phyloP scores from a whole-genome alignment of 1,140 invertebrate genomes.

The Temnothorax nylanderi region DNA sequence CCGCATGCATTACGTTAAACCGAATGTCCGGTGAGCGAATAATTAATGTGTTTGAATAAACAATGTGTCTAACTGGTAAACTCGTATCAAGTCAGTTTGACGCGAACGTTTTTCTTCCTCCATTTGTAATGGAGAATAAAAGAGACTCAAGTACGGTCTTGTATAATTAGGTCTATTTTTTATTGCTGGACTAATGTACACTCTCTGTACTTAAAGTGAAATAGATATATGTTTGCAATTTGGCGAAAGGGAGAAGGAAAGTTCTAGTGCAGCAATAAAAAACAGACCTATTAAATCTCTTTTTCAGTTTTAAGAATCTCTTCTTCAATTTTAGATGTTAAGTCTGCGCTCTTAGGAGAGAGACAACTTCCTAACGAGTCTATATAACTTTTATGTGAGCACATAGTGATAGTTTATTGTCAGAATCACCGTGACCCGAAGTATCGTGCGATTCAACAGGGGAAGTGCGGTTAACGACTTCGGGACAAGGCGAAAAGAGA shows the following conservation, averaged over 20 bases:
- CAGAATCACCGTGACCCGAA: not conserved
- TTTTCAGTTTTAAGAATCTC: not conserved
- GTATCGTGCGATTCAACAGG: not conserved
- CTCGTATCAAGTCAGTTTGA: not conserved
- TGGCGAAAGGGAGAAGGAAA: too few relatives aligned
- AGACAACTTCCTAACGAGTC: not conserved
- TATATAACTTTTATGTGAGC: not conserved
- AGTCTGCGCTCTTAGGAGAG: not conserved
- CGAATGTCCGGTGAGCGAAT: not conserved
- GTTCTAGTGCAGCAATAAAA: too few relatives aligned
- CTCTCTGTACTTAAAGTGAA: too few relatives aligned
- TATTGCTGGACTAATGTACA: too few relatives aligned
- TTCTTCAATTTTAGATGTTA: not conserved
- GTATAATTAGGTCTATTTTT: not conserved
- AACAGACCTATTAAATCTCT: not conserved
- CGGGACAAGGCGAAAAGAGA: not conserved
- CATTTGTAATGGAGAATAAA: not conserved
- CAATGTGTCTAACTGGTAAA: not conserved
- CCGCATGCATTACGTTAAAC: not conserved
- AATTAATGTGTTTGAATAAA: not conserved
- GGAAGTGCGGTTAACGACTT: conserved; percentile 28
- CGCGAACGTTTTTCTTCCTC: not conserved
- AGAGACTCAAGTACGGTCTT: not conserved
- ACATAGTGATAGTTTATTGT: not conserved
- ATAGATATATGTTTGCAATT: too few relatives aligned